Base-by-base conservation (phyloP, 2,888 invertebrate species). In the Sisyra nigra region DNA sequence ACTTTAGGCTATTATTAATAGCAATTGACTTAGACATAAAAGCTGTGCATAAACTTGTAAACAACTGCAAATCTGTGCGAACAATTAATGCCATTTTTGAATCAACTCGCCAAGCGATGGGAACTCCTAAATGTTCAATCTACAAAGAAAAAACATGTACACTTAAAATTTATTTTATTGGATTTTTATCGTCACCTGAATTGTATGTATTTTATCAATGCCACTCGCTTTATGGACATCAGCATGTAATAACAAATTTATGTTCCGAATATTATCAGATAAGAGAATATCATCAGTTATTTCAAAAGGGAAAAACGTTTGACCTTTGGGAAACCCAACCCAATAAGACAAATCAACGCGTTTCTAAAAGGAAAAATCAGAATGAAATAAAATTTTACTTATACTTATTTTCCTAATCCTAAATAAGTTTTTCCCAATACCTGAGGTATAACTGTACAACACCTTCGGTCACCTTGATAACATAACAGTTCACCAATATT, bases 121-220 rank as follows among this genome's bases (percentile, higher is more conserved):
- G 74, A 56, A 76, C 72, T 44, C 87, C 87, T 60, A 81, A 82
- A 53, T 80, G 72, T 57, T 86, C 84, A 54, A 87, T 66, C 83
- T 86, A 61, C 32, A 46, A 24, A 43, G 19, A 37, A 36, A 45
- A 41, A 33, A 11, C 10, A 30, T n/a, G n/a, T n/a, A n/a, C n/a
- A n/a, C n/a, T n/a, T n/a, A n/a, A n/a, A n/a, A n/a, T n/a, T n/a
- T n/a, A n/a, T n/a, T n/a, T n/a, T n/a, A n/a, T n/a, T n/a, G n/a
- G n/a, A n/a, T n/a, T n/a, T n/a, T n/a, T n/a, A n/a, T n/a, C n/a
- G n/a, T 37, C n/a, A 43, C 43, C 31, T 34, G n/a, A n/a, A 43
- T 30, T 8, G 32, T 17, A 37, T 43, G 37, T 17, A 43, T 32
- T 31, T 43, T 38, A 38, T 43, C 43, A 14, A 43, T 31, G 31